Evolutionary conservation across 2,113 vertebrate species (phyloP).

Genomic region (Lycaon pictus): DNA sequence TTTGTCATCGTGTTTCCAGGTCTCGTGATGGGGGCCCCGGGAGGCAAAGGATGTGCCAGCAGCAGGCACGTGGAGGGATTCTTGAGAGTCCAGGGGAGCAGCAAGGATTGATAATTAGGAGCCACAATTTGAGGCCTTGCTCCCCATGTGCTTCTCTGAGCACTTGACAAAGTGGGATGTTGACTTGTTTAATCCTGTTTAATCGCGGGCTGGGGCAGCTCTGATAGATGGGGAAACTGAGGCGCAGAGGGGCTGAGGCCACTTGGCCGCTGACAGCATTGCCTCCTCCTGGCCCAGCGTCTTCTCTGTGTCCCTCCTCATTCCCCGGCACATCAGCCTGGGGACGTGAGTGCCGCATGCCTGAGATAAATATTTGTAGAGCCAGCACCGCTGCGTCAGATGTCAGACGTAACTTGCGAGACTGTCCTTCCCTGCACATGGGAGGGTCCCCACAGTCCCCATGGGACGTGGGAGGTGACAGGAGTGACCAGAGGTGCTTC

Average conservation of each 20-base stretch:
- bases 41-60: background rate
- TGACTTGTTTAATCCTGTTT: no score
- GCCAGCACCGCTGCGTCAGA: rapidly evolving
- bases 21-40: rapidly evolving
- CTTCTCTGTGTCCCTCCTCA: rapidly evolving
- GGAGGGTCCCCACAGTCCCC: background rate
- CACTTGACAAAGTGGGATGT: rapidly evolving
- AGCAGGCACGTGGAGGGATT: rapidly evolving
- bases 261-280: rapidly evolving
- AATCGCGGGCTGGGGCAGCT: rapidly evolving
- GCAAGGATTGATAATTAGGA: rapidly evolving
- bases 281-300: background rate
- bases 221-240: rapidly evolving
- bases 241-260: background rate
- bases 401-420: no score
- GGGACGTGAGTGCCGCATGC: rapidly evolving
- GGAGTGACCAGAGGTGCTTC: rapidly evolving
- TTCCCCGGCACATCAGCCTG: rapidly evolving
- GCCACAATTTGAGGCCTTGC: rapidly evolving
- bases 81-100: rapidly evolving
- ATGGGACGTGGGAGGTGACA: background rate
- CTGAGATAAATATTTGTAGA: rapidly evolving
- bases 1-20: background rate
- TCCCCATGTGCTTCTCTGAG: background rate
- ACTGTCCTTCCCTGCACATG: rapidly evolving